Evolutionary conservation across 2,888 invertebrate species (phyloP).

Genomic region (Sycophila texana): DNA sequence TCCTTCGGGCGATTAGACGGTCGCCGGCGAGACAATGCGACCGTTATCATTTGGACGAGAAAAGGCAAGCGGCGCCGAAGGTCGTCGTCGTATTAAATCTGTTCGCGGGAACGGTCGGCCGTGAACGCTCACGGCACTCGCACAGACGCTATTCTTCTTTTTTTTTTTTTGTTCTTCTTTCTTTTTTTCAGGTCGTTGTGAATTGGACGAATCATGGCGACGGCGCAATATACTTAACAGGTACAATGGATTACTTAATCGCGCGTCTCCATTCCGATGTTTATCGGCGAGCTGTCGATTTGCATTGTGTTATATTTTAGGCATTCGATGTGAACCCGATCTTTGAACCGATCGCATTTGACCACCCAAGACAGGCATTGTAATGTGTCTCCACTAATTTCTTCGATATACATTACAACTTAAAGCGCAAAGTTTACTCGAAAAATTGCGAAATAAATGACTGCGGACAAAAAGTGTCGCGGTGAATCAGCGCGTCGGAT

Average conservation of each 20-base stretch:
- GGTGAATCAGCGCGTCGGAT: too few relatives aligned
- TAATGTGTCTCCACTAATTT: too few relatives aligned
- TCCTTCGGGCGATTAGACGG: conserved; percentile 14
- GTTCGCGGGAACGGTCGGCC: conserved; percentile 6
- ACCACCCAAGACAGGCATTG: too few relatives aligned
- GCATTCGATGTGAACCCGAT: background rate
- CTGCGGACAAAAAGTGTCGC: too few relatives aligned
- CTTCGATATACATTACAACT: too few relatives aligned
- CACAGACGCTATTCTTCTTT: background rate
- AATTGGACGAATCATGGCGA: conserved; percentile 37
- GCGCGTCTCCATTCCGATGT: background rate
- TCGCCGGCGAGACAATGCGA: conserved; percentile 19
- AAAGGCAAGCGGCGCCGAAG: background rate
- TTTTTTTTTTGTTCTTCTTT: too few relatives aligned
- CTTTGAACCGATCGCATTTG: too few relatives aligned
- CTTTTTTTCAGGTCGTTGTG: conserved; percentile 21
- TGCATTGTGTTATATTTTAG: conserved; percentile 25
- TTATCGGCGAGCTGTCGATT: conserved; percentile 22
- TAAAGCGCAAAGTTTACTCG: too few relatives aligned
- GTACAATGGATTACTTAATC: conserved; percentile 45
- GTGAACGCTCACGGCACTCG: conserved; percentile 8
- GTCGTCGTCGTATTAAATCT: background rate
- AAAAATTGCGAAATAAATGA: too few relatives aligned
- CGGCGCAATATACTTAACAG: conserved; percentile 18
- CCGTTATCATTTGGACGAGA: conserved; percentile 11